These are phyloP conservation scores for Orchesellides sinensis DNA, from an alignment of 2,888 invertebrate genomes.

Conservation along the genomic window DNA sequence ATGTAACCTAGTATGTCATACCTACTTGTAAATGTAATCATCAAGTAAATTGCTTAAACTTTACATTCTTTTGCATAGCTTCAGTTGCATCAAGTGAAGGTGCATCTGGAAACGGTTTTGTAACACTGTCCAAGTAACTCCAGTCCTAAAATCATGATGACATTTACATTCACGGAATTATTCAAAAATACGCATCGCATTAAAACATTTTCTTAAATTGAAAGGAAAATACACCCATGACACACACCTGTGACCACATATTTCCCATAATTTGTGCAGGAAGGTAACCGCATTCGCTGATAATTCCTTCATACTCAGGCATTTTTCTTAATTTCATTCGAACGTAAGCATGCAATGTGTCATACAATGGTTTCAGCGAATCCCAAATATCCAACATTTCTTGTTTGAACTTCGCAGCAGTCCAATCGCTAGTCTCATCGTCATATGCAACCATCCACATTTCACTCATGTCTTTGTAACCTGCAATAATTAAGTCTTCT, in stretches of 20 bases:
- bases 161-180: not conserved
- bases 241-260: conserved; percentile 85
- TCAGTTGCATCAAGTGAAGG: conserved; percentile 86
- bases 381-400: conserved; percentile 81
- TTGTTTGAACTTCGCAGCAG: conserved; percentile 77
- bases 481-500: conserved; percentile 78
- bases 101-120: conserved; percentile 86
- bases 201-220: not conserved
- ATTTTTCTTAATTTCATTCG: conserved; percentile 81
- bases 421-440: conserved; percentile 69
- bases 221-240: no score
- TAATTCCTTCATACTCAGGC: conserved; percentile 75
- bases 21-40: not conserved
- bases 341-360: conserved; percentile 90
- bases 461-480: conserved; percentile 90
- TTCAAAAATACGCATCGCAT: conserved; percentile 9
- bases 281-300: conserved; percentile 73
- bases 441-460: conserved; percentile 94
- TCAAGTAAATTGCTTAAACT: not conserved
- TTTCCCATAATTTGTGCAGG: conserved; percentile 79
- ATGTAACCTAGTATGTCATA: not conserved
- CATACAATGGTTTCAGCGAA: conserved; percentile 85
- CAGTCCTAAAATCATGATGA: conserved; percentile 77
- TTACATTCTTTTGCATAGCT: conserved; percentile 82
- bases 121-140: conserved; percentile 85